Evolutionary conservation across 2,888 invertebrate species (phyloP).

Genomic region (Acleris cristana): DNA sequence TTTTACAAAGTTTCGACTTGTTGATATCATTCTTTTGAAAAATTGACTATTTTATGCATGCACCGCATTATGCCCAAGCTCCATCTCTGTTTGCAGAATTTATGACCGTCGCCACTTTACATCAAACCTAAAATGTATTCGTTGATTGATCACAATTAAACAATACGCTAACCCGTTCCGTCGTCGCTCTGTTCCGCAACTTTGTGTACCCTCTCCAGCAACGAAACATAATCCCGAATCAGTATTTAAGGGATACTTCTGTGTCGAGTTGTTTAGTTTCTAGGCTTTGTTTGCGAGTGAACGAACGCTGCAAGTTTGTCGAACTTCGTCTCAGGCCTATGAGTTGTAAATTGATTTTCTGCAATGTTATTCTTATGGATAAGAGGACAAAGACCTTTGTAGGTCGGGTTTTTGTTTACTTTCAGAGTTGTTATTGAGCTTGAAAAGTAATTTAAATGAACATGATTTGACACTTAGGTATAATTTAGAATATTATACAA

Average conservation of each 20-base stretch:
- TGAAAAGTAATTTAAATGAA: too few species aligned
- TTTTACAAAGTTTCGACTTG: too few species aligned
- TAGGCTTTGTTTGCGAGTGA: conserved; percentile 25
- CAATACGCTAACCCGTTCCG: background rate
- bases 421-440: too few species aligned
- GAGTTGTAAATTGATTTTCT: conserved; percentile 14
- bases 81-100: too few species aligned
- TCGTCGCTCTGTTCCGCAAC: background rate
- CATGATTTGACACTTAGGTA: too few species aligned
- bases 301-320: conserved; percentile 9
- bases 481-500: too few species aligned
- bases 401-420: background rate
- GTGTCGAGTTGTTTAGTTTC: conserved; percentile 19
- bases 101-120: too few species aligned
- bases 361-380: conserved; percentile 11
- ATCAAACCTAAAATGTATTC: too few species aligned
- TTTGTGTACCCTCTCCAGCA: background rate
- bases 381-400: background rate
- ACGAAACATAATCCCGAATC: background rate
- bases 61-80: too few species aligned
- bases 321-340: conserved; percentile 5
- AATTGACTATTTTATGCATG: too few species aligned
- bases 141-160: background rate
- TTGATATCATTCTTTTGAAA: too few species aligned
- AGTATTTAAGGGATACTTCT: conserved; percentile 24